phyloP scores from a whole-genome alignment of 2,113 vertebrate genomes.

The Chaetodon auriga region DNA sequence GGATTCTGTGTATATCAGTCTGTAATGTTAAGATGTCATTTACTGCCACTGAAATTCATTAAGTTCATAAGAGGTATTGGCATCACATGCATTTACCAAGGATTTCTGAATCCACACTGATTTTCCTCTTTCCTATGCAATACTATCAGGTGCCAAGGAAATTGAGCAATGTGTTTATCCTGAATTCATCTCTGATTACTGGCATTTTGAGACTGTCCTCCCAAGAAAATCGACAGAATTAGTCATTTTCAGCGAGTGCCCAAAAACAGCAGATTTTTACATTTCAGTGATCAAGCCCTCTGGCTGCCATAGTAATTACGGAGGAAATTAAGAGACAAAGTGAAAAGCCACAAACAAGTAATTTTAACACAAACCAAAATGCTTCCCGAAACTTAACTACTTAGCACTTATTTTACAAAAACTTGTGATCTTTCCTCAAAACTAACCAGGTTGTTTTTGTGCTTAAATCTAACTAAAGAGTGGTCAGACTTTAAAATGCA shows the following conservation, averaged over 20 bases:
- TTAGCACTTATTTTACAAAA: no score
- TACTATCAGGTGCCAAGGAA: not conserved
- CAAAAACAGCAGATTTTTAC: not conserved
- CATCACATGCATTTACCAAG: not conserved
- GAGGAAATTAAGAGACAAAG: not conserved
- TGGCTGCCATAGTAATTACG: not conserved
- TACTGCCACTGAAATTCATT: not conserved
- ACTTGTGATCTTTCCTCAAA: not conserved
- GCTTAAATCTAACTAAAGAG: not conserved
- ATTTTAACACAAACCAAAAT: not conserved
- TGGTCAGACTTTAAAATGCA: not conserved
- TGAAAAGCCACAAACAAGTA: not conserved
- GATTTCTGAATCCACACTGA: not conserved
- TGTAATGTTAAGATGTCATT: not conserved
- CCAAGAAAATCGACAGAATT: not conserved
- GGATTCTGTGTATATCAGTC: slow-evolving; percentile 7
- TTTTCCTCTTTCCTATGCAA: not conserved
- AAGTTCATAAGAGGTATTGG: not conserved
- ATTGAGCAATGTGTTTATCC: not conserved
- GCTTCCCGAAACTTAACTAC: not conserved
- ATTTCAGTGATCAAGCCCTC: not conserved
- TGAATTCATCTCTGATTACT: slow-evolving; percentile 1
- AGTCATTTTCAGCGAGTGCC: not conserved
- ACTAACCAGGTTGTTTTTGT: not conserved
- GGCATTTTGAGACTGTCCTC: not conserved